Percentiles rank a stretch among this genome's conserved stretches.
Conservation (phyloP, 2,797 vertebrate species). For the Hemibagrus guttatus region DNA sequence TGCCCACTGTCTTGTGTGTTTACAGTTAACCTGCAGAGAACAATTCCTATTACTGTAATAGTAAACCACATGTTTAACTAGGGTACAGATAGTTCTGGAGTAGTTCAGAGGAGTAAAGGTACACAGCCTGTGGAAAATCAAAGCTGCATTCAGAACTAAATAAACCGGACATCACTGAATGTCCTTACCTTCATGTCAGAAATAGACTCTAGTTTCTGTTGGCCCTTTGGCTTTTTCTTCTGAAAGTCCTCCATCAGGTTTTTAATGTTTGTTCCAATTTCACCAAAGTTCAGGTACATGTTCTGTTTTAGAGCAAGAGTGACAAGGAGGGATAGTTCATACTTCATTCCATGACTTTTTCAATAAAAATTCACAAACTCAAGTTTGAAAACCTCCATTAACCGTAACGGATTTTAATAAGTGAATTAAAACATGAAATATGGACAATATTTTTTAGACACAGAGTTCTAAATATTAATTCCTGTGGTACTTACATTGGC, state of each 20-base stretch:
- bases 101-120: not conserved
- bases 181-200: constrained; percentile 89
- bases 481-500: constrained; percentile 82
- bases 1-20: not conserved
- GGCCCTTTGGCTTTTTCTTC: constrained; percentile 90
- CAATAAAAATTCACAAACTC: not conserved
- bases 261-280: constrained; percentile 97
- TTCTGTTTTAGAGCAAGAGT: constrained; percentile 74
- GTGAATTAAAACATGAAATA: not conserved
- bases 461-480: not conserved
- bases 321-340: not conserved
- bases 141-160: not conserved
- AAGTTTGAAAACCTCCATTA: not conserved
- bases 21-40: not conserved
- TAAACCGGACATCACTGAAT: not conserved
- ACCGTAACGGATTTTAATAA: not conserved
- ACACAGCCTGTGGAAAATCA: not conserved
- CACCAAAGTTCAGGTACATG: constrained; percentile 96
- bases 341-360: not conserved
- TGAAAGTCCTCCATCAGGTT: constrained; percentile 99
- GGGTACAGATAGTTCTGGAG: not conserved
- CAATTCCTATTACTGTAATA: not conserved
- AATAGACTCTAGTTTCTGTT: constrained; percentile 95
- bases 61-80: not conserved
- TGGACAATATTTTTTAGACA: not conserved